Evolutionary conservation across 2,113 vertebrate genomes (phyloP).

Genomic region (zebrafish (Danio rerio)): GRCz12tu NC_133182.1:51918501-51919000

Average conservation of each 20-base stretch:
- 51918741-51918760: constrained; percentile 59
- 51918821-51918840: constrained; percentile 42
- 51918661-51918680: constrained; percentile 44
- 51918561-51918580: background rate
- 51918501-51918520: constrained; percentile 40
- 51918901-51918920: constrained; percentile 53
- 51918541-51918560: background rate
- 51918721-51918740: constrained; percentile 51
- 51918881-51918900: constrained; percentile 55
- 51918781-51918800: constrained; percentile 58
- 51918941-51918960: constrained; percentile 46
- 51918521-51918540: constrained; percentile 1
- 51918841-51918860: constrained; percentile 50
- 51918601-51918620: constrained; percentile 32
- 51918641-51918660: constrained; percentile 28
- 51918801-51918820: constrained; percentile 49
- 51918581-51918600: constrained; percentile 16
- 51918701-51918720: constrained; percentile 40
- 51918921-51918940: constrained; percentile 19
- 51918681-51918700: constrained; percentile 33
- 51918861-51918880: constrained; percentile 53
- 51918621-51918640: constrained; percentile 19
- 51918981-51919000: too few species aligned
- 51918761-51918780: constrained; percentile 55
- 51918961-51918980: constrained; percentile 19